Base-by-base conservation (phyloP, 2,888 invertebrate species). In the Dendrolimus houi region DNA sequence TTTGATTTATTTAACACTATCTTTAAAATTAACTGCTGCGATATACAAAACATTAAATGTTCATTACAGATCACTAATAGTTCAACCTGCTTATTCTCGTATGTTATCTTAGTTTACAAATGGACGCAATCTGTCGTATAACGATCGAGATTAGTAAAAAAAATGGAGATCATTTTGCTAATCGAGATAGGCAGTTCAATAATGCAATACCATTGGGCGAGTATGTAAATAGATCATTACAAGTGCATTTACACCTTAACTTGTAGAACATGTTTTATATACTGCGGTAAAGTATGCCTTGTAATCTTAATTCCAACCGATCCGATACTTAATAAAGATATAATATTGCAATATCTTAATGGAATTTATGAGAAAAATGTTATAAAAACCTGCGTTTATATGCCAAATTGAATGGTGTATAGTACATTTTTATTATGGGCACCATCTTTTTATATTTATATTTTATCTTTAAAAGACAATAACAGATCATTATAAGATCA, bases 151-250 rank as follows among this genome's bases (percentile, higher is more conserved):
- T 47, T 9, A 47, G 9, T 47, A 47, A 47, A 47, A 47, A 47
- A 12, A 29, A 29, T 29, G 29, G 29, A 29, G 6, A 29, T 29
- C 47, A 9, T 47, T 47, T 47, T 10, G 9, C 12, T 6, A 10
- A 9, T 47, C 47, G 3, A 10, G 47, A 47, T 47, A 10, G 9
- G 47, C 47, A 63, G 29, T 29, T 67, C 59, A 58, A 63, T 63
- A 57, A 54, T 55, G 52, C 14, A 54, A 40, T 54, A 58, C 55
- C 47, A 54, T 14, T 14, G 60, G 60, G 58, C 56, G 52, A 58
- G 60, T 65, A 73, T 72, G 62, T 69, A 70, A 69, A 69, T 69
- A 66, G 66, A 64, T 69, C 58, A 68, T 70, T 65, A 71, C 65
- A 66, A 64, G 63, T 64, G 54, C 65, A 64, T 72, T 74, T 68